Evolutionary conservation across 2,888 invertebrate species (phyloP).

Genomic region (Tenthredo scrophulariae): DNA sequence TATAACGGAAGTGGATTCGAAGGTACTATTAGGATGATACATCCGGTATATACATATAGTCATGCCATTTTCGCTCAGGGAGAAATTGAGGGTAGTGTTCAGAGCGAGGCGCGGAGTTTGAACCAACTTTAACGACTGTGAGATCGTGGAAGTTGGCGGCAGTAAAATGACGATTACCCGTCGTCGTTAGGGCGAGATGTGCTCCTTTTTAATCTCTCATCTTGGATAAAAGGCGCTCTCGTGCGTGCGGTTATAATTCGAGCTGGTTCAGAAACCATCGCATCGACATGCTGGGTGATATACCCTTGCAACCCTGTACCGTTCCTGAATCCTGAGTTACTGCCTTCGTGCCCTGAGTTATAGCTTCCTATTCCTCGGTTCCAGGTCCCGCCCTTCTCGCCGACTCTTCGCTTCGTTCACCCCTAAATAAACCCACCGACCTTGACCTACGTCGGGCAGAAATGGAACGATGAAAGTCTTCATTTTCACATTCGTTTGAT

Average conservation of each 20-base stretch:
- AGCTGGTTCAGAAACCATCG: conserved; percentile 19
- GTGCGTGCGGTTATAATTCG: conserved; percentile 33
- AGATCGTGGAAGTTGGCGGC: conserved; percentile 23
- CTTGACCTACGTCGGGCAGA: conserved; percentile 22
- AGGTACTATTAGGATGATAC: neutral
- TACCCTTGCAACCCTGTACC: conserved; percentile 19
- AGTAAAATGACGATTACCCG: conserved; percentile 49
- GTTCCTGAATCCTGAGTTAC: conserved; percentile 38
- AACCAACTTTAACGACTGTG: conserved; percentile 33
- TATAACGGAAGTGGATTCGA: neutral
- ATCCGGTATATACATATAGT: neutral
- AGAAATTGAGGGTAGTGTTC: neutral
- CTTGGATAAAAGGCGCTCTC: conserved; percentile 31
- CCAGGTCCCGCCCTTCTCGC: neutral
- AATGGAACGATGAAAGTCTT: neutral
- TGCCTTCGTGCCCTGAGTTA: conserved; percentile 22
- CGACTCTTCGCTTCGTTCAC: conserved; percentile 27
- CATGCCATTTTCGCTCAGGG: conserved; percentile 10
- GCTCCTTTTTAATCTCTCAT: conserved; percentile 44
- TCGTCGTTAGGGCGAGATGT: conserved; percentile 44
- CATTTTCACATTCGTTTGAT: neutral
- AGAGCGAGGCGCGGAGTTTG: conserved; percentile 17
- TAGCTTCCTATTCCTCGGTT: conserved; percentile 29
- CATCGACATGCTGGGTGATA: conserved; percentile 23
- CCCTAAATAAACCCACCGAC: conserved; percentile 33